Conservation (phyloP, 2,888 invertebrate genomes). For the Eledone cirrhosa region DNA sequence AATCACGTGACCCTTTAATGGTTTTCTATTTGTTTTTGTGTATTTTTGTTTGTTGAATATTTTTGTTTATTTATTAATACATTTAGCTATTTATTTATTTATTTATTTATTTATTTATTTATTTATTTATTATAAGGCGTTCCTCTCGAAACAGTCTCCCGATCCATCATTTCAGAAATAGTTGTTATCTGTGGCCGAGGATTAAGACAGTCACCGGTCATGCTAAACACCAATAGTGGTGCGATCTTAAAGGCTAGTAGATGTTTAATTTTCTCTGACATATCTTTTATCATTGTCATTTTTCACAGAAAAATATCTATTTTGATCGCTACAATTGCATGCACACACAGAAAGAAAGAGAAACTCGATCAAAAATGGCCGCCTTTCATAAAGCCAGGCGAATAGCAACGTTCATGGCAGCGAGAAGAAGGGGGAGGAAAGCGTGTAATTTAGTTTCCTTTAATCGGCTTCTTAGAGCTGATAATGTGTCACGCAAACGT, state of each 20-base stretch:
- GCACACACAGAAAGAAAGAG: neutral
- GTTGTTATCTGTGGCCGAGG: neutral
- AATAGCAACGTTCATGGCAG: slow-evolving; percentile 19
- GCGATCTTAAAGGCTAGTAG: neutral
- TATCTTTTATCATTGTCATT: slow-evolving; percentile 27
- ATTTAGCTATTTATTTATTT: no score
- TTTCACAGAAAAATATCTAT: slow-evolving; percentile 27
- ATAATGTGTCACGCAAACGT: slow-evolving; percentile 24
- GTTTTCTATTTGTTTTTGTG: no score
- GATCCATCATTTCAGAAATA: no score
- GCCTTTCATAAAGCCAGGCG: neutral
- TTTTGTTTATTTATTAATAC: no score
- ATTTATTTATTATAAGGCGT: no score
- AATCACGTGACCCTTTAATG: no score
- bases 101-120: no score
- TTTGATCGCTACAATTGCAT: slow-evolving; percentile 15
- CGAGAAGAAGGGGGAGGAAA: no score
- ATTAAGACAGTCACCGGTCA: neutral
- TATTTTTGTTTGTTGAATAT: no score
- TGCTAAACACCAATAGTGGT: slow-evolving; percentile 17
- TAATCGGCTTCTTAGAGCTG: slow-evolving; percentile 3
- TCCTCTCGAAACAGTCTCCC: no score
- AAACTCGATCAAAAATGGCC: slow-evolving; percentile 17
- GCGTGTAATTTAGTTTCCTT: slow-evolving; percentile 1
- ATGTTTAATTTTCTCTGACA: slow-evolving; percentile 14